Conservation (phyloP, 2,888 invertebrate genomes). For the Rhamnusium bicolor region DNA sequence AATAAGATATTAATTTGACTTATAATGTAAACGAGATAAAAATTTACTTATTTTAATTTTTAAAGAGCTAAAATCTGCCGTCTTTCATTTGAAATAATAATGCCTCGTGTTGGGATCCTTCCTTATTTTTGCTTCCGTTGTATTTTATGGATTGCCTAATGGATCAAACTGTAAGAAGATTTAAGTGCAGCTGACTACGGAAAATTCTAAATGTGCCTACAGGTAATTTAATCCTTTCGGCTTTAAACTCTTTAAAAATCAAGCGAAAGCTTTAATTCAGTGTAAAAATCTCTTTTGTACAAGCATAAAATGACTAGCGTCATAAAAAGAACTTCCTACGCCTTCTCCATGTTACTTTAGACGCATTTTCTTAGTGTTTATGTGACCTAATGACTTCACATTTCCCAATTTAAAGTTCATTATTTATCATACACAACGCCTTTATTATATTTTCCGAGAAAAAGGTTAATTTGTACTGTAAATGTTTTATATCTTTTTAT, state of each 20-base stretch:
- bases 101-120: background rate
- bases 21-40: no score
- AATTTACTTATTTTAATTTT: background rate
- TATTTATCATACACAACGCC: background rate
- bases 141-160: slow-evolving; percentile 18
- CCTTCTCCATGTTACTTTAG: slow-evolving; percentile 8
- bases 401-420: background rate
- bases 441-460: background rate
- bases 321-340: slow-evolving; percentile 9
- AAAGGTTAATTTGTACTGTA: background rate
- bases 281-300: slow-evolving; percentile 1
- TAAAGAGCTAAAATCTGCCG: background rate
- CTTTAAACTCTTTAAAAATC: slow-evolving; percentile 21
- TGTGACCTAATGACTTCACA: background rate
- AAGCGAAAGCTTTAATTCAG: slow-evolving; percentile 5
- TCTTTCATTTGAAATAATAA: background rate
- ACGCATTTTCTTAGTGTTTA: background rate
- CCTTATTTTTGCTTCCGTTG: slow-evolving; percentile 7
- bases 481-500: no score
- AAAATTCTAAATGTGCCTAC: slow-evolving; percentile 6
- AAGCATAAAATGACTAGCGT: background rate
- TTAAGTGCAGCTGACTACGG: slow-evolving; percentile 23
- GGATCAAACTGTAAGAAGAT: slow-evolving; percentile 22
- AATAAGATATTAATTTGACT: no score
- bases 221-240: slow-evolving; percentile 21